Evolutionary conservation across 2,113 vertebrate species (phyloP), one percentile per base, ranked within the genome.

Genomic region (Pongo pygmaeus): DNA sequence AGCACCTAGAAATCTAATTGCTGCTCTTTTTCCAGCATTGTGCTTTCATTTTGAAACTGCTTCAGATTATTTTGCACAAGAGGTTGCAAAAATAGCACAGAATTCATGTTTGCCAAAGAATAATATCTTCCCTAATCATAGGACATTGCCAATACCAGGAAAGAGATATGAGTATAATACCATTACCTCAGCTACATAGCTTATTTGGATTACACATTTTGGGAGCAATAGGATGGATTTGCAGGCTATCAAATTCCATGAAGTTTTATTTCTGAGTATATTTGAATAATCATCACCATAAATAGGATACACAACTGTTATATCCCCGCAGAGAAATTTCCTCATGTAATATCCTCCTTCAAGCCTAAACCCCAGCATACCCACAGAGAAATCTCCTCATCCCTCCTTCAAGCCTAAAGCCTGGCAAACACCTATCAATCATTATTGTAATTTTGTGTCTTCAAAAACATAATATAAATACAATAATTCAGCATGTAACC

Each of bases 161-260:
- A 32, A 88, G 2, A 48, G 12, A 48, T 57, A 8, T 38, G 46
- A 43, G 18, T 38, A 25, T 67, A 75, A 40, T 8, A 43, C 6
- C 72, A 57, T 81, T 69, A 48, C 61, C 17, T 12, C 17, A 9
- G 40, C 27, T 85, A 52, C 35, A 64, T 67, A 64, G 52, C 14
- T 78, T 67, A 84, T 13, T 48, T 70, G 27, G 20, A 50, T 79
- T n/a, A 18, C 3, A n/a, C 6, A 30, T 17, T 43, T 90, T 40
- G 35, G 3, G 52, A 35, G 11, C 1, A 70, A 12, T 61, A 40
- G 12, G 8, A 38, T 17, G 3, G 2, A 78, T 80, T 64, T 81
- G 20, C 9, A 25, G 4, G 25, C 61, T 64, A 2, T 27, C 0
- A 52, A 35, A 6, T 50, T n/a, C 10, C 8, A 18, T 3, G 11